Conservation (phyloP, 2,113 vertebrate genomes). For the Strigops habroptila region DNA sequence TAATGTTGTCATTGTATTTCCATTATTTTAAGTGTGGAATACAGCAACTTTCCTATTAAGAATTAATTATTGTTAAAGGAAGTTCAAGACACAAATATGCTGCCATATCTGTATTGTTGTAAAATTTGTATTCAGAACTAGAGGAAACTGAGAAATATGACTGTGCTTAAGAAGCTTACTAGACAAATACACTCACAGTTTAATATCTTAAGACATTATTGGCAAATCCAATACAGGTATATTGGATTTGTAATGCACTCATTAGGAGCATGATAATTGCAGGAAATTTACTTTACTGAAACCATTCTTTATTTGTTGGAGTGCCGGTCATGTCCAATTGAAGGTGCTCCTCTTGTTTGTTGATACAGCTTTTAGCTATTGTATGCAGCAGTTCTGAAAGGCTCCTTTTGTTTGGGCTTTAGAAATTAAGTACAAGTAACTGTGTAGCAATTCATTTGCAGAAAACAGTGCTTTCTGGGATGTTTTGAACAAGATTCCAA, state of each 20-base stretch:
- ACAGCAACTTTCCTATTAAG: neutral
- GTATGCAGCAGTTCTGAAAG: neutral
- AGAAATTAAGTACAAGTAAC: neutral
- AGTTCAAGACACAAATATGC: neutral
- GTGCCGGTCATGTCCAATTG: neutral
- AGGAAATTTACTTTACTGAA: neutral
- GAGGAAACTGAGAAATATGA: neutral
- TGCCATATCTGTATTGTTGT: neutral
- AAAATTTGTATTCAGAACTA: neutral
- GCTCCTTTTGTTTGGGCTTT: neutral
- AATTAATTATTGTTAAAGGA: neutral
- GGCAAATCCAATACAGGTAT: neutral
- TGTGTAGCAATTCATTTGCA: neutral
- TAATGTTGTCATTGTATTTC: conserved; percentile 13
- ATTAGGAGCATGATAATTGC: neutral
- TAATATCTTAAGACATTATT: neutral
- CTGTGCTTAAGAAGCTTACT: neutral
- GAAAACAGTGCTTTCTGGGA: neutral
- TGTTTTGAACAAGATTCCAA: neutral
- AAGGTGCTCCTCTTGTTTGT: neutral
- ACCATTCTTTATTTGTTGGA: neutral
- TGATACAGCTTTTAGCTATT: neutral
- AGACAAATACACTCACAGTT: neutral
- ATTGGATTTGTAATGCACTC: neutral
- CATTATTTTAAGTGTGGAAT: neutral